Evolutionary conservation across 2,113 vertebrate genomes (phyloP).

Genomic region (Anolis sagrei): DNA sequence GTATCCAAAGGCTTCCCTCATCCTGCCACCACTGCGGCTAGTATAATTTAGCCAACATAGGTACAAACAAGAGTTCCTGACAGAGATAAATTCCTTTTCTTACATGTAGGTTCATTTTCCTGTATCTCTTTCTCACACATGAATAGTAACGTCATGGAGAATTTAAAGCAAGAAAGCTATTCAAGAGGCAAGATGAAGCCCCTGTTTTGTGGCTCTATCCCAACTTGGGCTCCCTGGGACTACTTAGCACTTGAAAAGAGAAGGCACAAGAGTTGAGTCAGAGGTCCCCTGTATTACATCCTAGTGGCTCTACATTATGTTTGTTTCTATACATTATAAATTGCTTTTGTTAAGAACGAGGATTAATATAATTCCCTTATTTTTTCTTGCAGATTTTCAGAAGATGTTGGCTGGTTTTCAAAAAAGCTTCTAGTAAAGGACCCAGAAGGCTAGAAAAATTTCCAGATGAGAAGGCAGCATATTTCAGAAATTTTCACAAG

Average conservation of each 20-base stretch:
- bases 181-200: not conserved
- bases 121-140: not conserved
- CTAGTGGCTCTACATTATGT: not conserved
- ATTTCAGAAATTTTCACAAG: constrained; percentile 98
- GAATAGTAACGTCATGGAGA: not conserved
- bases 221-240: not conserved
- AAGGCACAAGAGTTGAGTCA: not conserved
- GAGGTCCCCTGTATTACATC: not conserved
- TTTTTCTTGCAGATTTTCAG: constrained; percentile 92
- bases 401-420: constrained; percentile 97
- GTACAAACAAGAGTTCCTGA: not conserved
- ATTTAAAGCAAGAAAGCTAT: not conserved
- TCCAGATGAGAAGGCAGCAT: constrained; percentile 98
- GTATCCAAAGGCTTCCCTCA: too few relatives aligned
- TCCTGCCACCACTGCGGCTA: too few relatives aligned
- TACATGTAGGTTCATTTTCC: not conserved
- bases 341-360: constrained; percentile 5
- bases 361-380: constrained; percentile 36
- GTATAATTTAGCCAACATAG: not conserved
- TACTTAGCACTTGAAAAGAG: not conserved
- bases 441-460: constrained; percentile 96
- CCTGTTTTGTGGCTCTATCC: not conserved
- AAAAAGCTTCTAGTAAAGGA: constrained; percentile 98
- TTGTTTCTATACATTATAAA: not conserved
- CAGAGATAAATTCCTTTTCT: not conserved